Conservation (phyloP, 2,888 invertebrate genomes). For the Mechanitis mazaeus region DNA sequence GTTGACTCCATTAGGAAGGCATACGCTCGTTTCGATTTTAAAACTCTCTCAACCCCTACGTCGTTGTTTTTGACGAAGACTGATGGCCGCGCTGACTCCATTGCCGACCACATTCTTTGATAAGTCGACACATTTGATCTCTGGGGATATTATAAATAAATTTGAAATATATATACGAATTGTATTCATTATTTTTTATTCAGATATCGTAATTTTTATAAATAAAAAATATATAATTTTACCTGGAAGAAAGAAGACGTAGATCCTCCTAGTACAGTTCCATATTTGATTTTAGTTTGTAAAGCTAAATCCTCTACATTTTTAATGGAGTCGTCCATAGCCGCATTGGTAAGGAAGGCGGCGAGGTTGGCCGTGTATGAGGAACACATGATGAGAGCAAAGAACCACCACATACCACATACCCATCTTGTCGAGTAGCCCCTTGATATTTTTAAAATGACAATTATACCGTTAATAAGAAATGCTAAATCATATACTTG, state of each 20-base stretch:
- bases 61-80: constrained; percentile 89
- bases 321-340: constrained; percentile 92
- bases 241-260: constrained; percentile 94
- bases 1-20: constrained; percentile 98
- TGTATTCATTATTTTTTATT: too few species aligned
- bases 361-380: constrained; percentile 97
- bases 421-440: constrained; percentile 94
- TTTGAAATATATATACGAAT: too few species aligned
- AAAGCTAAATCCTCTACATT: constrained; percentile 94
- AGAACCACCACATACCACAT: constrained; percentile 97
- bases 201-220: neutral
- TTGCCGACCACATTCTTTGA: constrained; percentile 94
- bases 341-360: constrained; percentile 92
- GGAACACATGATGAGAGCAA: constrained; percentile 93
- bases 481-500: too few species aligned
- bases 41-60: constrained; percentile 91
- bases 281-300: constrained; percentile 97
- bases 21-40: constrained; percentile 86
- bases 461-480: too few species aligned
- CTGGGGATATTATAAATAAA: constrained; percentile 50
- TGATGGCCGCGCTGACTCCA: constrained; percentile 89
- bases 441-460: constrained; percentile 60
- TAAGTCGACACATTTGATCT: constrained; percentile 93
- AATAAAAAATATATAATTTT: neutral
- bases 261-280: constrained; percentile 91